phyloP scores from a whole-genome alignment of 2,888 invertebrate genomes.

The Tetropium fuscum region DNA sequence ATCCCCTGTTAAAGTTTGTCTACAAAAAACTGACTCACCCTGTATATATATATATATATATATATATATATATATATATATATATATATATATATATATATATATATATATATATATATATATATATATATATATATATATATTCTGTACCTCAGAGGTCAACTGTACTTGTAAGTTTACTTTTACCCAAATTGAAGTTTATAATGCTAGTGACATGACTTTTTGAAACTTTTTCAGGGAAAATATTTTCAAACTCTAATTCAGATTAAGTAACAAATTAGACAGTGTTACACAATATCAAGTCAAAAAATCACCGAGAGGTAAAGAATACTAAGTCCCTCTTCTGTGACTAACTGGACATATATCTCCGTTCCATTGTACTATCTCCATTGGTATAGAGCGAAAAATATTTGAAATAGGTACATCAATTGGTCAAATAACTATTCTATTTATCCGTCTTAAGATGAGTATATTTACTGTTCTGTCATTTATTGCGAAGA shows the following conservation, averaged over 20 bases:
- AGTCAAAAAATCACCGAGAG: not conserved
- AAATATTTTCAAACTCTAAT: not conserved
- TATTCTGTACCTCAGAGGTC: conserved; percentile 1
- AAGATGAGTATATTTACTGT: not conserved
- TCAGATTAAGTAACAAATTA: not conserved
- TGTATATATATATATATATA: too few species aligned
- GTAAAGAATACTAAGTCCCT: conserved; percentile 1
- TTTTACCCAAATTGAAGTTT: not conserved
- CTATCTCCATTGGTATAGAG: not conserved
- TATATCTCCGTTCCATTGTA: not conserved
- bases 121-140: too few species aligned
- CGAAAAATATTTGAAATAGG: not conserved
- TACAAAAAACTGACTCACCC: too few species aligned
- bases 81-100: too few species aligned
- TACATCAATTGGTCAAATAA: not conserved
- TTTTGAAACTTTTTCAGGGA: not conserved
- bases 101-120: too few species aligned
- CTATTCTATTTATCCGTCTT: not conserved
- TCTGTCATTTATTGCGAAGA: not conserved
- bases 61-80: too few species aligned
- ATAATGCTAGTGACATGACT: not conserved
- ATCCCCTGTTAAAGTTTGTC: too few species aligned
- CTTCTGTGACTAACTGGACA: too few species aligned
- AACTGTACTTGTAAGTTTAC: not conserved
- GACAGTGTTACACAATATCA: not conserved